Percentiles rank a stretch among this genome's conserved stretches.
Conservation (phyloP, 2,797 vertebrate species). For the Synaphobranchus kaupii region DNA sequence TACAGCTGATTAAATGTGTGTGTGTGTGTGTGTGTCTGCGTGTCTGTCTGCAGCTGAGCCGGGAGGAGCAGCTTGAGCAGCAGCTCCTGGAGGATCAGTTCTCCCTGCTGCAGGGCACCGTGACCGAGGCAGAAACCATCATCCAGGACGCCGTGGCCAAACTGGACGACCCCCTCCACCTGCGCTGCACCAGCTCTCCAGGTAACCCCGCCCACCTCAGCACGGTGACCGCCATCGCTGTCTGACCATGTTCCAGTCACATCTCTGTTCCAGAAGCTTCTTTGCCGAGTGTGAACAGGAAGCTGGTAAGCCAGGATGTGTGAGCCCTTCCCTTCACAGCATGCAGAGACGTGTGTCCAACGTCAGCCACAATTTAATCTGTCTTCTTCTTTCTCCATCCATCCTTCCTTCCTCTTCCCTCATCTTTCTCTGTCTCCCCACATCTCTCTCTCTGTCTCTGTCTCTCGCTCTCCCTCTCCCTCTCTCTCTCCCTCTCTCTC, state of each 20-base stretch:
- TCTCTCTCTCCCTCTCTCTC: conserved; percentile 5
- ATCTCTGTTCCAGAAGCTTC: not conserved
- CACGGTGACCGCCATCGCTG: no score
- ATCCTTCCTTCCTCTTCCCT: no score
- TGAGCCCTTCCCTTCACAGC: not conserved
- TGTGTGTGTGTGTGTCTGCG: not conserved
- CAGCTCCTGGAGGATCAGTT: conserved; percentile 91
- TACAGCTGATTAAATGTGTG: no score
- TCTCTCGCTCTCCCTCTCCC: not conserved
- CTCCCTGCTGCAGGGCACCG: conserved; percentile 77
- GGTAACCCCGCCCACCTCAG: conserved; percentile 63
- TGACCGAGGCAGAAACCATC: conserved; percentile 83
- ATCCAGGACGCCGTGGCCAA: conserved; percentile 85
- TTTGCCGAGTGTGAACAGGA: no score
- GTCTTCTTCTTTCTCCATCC: not conserved
- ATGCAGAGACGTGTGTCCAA: no score
- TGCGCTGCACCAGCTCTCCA: conserved; percentile 94
- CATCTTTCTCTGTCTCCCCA: not conserved
- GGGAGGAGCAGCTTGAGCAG: conserved; percentile 82
- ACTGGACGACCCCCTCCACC: conserved; percentile 88
- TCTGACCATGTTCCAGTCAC: no score
- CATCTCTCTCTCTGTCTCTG: not conserved
- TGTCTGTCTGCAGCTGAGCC: conserved; percentile 66
- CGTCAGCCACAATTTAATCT: not conserved
- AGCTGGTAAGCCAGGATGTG: not conserved